Base-by-base conservation (phyloP, 2,888 invertebrate genomes). In the Andrena marginata region DNA sequence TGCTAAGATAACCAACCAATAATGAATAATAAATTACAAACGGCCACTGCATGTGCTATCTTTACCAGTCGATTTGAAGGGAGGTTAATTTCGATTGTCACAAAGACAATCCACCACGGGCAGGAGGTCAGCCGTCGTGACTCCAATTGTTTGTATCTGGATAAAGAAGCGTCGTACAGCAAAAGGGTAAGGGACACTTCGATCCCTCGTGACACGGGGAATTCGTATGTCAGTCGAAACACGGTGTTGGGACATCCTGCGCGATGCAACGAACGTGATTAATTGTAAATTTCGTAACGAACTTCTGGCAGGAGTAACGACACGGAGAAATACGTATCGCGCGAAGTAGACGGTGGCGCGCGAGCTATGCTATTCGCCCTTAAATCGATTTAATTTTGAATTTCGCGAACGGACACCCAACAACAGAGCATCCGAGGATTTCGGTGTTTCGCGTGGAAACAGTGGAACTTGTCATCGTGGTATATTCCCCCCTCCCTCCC, bases 341-440 rank as follows among this genome's bases (percentile, higher is more conserved):
- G 3, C 26, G 59, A 35, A 64, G 56, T 31, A 62, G 51, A 80
- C 49, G 42, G 4, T 8, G 64, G 56, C 56, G 16, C 63, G 54
- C 31, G 20, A 69, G 26, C 42, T 64, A 75, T 64, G 64, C 42
- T 23, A 29, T 67, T 59, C 70, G 26, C 42, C 72, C 16, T 71
- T 65, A 71, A 67, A 71, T 54, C 73, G 74, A 78, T 81, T 78
- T 74, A 51, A 74, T 81, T 73, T 67, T 10, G 56, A 67, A 65
- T 74, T 74, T 78, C 59, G 54, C 60, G 60, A 35, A 42, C 49
- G 49, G 29, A 35, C 20, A 49, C 56, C 23, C 62, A 70, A 73
- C 33, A 73, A 68, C 48, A n/a, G 26, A 51, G 76, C 64, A 51
- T 26, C 35, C 51, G 54, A 54, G 68, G 69, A 64, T 78, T 54